phyloP scores from a whole-genome alignment of 2,888 invertebrate genomes.

The Ochlodes sylvanus region DNA sequence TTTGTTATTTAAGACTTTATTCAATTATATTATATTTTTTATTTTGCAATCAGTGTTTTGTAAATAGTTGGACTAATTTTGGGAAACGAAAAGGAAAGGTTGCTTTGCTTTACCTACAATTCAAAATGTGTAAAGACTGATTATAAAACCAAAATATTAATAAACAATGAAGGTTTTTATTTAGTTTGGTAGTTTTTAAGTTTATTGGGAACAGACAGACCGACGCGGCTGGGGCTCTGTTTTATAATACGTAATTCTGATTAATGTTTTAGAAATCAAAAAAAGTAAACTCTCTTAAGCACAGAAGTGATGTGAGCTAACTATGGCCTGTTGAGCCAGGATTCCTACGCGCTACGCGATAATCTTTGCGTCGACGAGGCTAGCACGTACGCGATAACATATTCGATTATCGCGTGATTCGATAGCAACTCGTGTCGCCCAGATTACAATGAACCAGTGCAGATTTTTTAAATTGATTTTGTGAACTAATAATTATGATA shows the following conservation, averaged over 20 bases:
- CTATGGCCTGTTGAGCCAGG: slow-evolving; percentile 60
- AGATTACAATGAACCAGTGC: slow-evolving; percentile 7
- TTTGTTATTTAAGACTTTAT: neutral
- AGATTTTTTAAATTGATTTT: neutral
- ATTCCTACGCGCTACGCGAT: slow-evolving; percentile 54
- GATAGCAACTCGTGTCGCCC: slow-evolving; percentile 4
- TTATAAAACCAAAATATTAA: too few relatives aligned
- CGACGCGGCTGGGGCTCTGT: too few relatives aligned
- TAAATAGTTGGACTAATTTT: neutral
- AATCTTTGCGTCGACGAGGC: slow-evolving; percentile 65
- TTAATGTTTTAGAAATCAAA: too few relatives aligned
- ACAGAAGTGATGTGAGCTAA: slow-evolving; percentile 56
- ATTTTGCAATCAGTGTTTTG: neutral
- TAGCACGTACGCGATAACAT: slow-evolving; percentile 58
- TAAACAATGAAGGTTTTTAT: too few relatives aligned
- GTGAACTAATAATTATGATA: too few relatives aligned
- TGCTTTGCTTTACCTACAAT: too few relatives aligned
- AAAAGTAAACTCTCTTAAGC: slow-evolving; percentile 17
- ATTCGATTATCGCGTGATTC: slow-evolving; percentile 26
- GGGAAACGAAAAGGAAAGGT: too few relatives aligned
- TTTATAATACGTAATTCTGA: too few relatives aligned
- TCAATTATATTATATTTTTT: neutral
- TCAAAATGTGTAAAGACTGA: too few relatives aligned
- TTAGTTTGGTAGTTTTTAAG: too few relatives aligned
- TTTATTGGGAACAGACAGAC: too few relatives aligned